Conservation (phyloP, 2,113 vertebrate species). For the Zosterops hypoxanthus region DNA sequence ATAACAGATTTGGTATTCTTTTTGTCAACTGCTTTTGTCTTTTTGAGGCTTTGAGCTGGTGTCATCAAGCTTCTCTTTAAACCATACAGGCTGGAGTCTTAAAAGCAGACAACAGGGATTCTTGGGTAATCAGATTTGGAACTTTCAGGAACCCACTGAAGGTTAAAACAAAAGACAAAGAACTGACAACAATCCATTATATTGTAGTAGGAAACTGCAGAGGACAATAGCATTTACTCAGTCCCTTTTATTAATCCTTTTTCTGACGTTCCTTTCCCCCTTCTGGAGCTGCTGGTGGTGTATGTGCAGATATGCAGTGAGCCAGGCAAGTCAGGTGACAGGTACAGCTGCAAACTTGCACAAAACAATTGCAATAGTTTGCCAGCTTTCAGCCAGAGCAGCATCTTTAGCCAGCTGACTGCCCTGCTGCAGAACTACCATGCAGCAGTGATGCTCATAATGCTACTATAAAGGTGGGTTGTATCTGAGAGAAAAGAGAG, state of each 20-base stretch:
- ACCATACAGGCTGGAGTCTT: neutral
- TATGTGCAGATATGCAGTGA: neutral
- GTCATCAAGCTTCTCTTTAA: neutral
- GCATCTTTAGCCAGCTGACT: neutral
- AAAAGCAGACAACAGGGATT: neutral
- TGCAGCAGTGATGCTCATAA: too few relatives aligned
- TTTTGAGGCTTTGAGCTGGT: neutral
- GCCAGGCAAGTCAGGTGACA: neutral
- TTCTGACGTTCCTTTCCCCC: neutral
- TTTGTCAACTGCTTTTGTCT: neutral
- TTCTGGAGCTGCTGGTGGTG: neutral
- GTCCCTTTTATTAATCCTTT: neutral
- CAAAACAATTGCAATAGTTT: accelerated
- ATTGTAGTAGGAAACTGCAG: neutral
- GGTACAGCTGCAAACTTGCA: neutral
- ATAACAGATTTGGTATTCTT: neutral
- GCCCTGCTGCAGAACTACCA: neutral
- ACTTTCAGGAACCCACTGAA: neutral
- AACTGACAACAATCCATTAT: neutral
- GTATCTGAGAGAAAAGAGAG: neutral
- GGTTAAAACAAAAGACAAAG: neutral
- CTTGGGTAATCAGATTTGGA: neutral
- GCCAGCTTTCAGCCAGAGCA: neutral
- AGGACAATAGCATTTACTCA: neutral
- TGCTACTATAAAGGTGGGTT: neutral